These are phyloP conservation scores for Protodeltote pygarga DNA, from an alignment of 2,888 invertebrate species.

Conservation along the genomic window DNA sequence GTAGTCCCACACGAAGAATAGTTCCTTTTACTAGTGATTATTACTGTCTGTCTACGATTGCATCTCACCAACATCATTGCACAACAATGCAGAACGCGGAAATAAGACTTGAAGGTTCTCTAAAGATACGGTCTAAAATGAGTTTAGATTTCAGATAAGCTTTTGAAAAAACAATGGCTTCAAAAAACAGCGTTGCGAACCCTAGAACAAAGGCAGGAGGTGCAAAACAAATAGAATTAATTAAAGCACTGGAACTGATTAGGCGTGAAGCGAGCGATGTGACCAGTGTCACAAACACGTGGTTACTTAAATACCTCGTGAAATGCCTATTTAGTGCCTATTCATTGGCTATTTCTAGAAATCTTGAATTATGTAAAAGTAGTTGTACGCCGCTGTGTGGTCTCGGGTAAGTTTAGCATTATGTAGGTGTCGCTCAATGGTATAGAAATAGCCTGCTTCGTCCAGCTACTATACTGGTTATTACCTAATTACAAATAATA, in stretches of 20 bases:
- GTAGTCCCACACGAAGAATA: neutral
- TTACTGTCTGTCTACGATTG: neutral
- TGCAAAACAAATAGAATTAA: constrained; percentile 33
- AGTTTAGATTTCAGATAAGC: constrained; percentile 31
- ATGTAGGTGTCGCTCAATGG: no score
- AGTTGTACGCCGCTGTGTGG: constrained; percentile 4
- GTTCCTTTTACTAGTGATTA: no score
- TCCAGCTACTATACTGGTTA: no score
- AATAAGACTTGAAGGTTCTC: constrained; percentile 7
- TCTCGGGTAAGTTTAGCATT: neutral
- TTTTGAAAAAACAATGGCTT: constrained; percentile 26
- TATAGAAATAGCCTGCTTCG: no score
- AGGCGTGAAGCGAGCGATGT: constrained; percentile 24
- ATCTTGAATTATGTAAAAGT: constrained; percentile 8
- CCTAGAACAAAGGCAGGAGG: constrained; percentile 16
- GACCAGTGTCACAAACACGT: constrained; percentile 25
- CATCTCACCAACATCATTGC: constrained; percentile 8
- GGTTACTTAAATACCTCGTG: constrained; percentile 8
- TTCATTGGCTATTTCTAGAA: constrained; percentile 15
- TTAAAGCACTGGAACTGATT: constrained; percentile 34
- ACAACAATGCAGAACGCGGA: constrained; percentile 15
- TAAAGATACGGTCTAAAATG: constrained; percentile 20
- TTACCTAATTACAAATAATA: no score
- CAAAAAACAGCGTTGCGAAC: constrained; percentile 8
- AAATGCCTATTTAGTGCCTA: constrained; percentile 9